Percentiles rank a stretch among this genome's conserved stretches.
Evolutionary conservation across 2,113 vertebrate genomes (phyloP).

Genomic region (Syrrhaptes paradoxus): DNA sequence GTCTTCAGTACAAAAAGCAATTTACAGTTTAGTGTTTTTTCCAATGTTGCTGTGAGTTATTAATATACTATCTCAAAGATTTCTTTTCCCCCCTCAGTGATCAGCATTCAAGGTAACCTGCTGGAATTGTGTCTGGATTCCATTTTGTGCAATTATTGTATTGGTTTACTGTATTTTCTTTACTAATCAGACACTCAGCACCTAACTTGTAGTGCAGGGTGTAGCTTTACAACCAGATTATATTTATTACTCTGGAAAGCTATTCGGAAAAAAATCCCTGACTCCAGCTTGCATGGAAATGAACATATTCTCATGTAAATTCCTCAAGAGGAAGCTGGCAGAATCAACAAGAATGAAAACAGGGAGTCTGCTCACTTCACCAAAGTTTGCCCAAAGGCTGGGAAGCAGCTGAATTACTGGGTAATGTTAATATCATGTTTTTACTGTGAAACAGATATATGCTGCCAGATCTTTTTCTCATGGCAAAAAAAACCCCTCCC

Average conservation of each 20-base stretch:
- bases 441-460: background rate
- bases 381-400: slow-evolving; percentile 7
- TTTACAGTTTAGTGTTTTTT: background rate
- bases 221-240: background rate
- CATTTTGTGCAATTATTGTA: background rate
- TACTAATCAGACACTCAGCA: background rate
- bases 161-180: background rate
- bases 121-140: slow-evolving; percentile 14
- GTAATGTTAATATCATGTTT: background rate
- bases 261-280: background rate
- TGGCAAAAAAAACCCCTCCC: background rate
- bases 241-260: background rate
- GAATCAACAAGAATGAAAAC: background rate
- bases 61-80: background rate
- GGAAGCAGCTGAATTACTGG: background rate
- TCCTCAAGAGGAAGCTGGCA: background rate
- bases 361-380: background rate
- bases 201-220: background rate
- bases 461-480: background rate
- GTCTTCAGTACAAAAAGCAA: background rate
- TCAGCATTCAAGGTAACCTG: background rate
- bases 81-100: background rate
- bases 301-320: slow-evolving; percentile 4
- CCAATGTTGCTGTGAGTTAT: background rate
- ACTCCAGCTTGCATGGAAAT: background rate